A percentile compares a stretch with the other conserved stretches of the same genome.
Evolutionary conservation across 2,888 invertebrate genomes (phyloP).

Genomic region (Hartigia nigra): DNA sequence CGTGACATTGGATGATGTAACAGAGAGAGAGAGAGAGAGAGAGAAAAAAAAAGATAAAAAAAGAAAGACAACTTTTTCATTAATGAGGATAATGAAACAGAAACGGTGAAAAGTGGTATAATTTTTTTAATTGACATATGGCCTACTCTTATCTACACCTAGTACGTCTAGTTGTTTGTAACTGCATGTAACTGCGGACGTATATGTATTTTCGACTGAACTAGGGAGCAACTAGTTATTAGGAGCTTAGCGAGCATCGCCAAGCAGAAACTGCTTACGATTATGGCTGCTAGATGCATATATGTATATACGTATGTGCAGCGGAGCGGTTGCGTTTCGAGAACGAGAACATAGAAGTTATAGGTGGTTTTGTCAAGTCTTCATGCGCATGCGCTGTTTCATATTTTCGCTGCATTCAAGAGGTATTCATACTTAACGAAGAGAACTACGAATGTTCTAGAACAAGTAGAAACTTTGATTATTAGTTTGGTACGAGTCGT

Average conservation of each 20-base stretch:
- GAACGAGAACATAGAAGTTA: no score
- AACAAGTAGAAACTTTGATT: constrained; percentile 1
- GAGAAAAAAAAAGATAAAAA: no score
- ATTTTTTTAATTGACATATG: background rate
- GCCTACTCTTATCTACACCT: background rate
- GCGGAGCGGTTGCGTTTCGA: background rate
- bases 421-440: background rate
- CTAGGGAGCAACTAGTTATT: background rate
- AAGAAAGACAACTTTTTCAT: background rate
- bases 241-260: background rate
- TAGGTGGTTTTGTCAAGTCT: background rate
- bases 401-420: background rate
- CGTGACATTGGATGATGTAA: background rate
- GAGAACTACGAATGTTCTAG: background rate
- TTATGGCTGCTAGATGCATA: background rate
- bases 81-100: background rate
- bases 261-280: background rate
- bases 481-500: background rate
- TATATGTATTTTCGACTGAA: background rate
- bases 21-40: no score
- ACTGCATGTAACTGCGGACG: background rate
- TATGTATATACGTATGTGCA: background rate
- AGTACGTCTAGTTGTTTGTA: background rate
- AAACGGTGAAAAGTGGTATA: background rate
- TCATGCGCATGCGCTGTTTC: background rate